A percentile compares a stretch with the other conserved stretches of the same genome.
Evolutionary conservation across 2,797 vertebrate species (phyloP).

Genomic region (Halcyon chelicuti): DNA sequence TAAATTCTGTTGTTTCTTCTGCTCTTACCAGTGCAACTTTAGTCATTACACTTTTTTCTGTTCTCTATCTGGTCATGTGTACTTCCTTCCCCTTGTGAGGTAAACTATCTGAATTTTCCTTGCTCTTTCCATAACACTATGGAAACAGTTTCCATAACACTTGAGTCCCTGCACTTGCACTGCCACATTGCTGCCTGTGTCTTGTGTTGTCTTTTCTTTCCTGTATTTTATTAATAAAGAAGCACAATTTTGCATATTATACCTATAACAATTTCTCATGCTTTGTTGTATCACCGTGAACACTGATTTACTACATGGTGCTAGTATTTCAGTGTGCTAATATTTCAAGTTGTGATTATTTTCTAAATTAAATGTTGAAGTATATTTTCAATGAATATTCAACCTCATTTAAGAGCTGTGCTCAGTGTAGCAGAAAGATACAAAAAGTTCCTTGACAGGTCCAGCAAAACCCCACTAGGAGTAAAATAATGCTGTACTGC

Average conservation of each 20-base stretch:
- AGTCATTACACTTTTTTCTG: rapidly evolving
- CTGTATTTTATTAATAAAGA: background rate
- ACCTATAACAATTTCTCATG: background rate
- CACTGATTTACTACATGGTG: background rate
- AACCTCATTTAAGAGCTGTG: background rate
- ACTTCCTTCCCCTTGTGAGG: background rate
- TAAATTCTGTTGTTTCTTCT: background rate
- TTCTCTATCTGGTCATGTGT: background rate
- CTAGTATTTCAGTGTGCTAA: background rate
- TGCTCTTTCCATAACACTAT: background rate
- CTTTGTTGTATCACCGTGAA: background rate
- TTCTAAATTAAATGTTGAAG: background rate
- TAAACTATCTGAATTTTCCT: background rate
- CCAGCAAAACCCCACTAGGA: background rate
- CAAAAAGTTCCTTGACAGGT: background rate
- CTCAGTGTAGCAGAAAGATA: background rate
- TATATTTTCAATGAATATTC: background rate
- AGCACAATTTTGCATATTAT: background rate
- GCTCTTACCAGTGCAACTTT: background rate
- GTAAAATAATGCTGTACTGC: background rate
- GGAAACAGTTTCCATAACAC: too few relatives aligned
- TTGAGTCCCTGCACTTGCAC: background rate
- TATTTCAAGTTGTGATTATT: background rate
- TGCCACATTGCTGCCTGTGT: background rate
- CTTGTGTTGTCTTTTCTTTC: background rate